Base-by-base conservation (phyloP, 2,888 invertebrate genomes). In the Caradrina clavipalpis region DNA sequence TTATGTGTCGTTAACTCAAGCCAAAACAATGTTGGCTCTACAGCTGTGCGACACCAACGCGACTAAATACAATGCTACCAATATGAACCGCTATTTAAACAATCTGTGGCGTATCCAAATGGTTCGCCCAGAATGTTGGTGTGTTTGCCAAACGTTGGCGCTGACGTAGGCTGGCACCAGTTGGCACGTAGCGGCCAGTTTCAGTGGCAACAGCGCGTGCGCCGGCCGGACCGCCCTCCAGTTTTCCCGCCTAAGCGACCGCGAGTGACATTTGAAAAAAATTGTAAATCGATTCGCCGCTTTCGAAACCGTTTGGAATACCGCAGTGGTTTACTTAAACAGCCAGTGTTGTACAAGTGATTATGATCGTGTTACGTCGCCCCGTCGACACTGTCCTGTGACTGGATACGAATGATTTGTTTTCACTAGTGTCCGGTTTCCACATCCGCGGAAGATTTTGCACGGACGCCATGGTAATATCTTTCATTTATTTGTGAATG, bases 201-300 rank as follows among this genome's bases (percentile, higher is more conserved):
- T 90, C 91, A 93, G 91, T 91, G 89, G 89, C 86, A 92, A 87
- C 83, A 85, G 93, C 94, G 94, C 91, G 90, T 90, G 92, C 93
- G 94, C 89, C 89, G 91, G 89, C 82, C 81, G 90, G 88, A 87
- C 90, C 90, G 91, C 90, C 92, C 90, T 87, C 80, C 76, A 86
- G 81, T 81, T 88, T 91, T 91, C 88, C 92, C 91, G 91, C 92
- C 90, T 83, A 86, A 87, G 82, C 84, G 80, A 88, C 87, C 92
- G 92, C 91, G 91, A 90, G 91, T 93, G 92, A 91, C 91, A 92
- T 87, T 89, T 86, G 71, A 82, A 71, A 70, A 78, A 73, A 87
- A 88, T 87, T 76, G 75, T 89, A 89, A 86, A 86, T 88, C 84
- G 78, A 88, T 85, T 78, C 75, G 65, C 54, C 76, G 82, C 81